phyloP scores from a whole-genome alignment of 2,797 vertebrate species.

The Cirrhinus molitorella region DNA sequence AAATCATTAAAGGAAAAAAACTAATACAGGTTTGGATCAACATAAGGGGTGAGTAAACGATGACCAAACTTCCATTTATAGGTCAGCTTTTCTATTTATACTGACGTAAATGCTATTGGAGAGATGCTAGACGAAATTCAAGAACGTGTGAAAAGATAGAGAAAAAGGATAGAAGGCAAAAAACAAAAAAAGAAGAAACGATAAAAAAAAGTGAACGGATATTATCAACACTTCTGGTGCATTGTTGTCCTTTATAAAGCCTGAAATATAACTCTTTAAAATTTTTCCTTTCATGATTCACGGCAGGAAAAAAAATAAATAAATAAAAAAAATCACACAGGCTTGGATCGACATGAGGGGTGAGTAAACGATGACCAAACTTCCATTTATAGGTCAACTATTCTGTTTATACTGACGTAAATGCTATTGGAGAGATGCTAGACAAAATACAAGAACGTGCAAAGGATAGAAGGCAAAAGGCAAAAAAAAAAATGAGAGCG shows the following conservation, averaged over 20 bases:
- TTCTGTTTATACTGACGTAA: neutral
- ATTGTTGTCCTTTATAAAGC: neutral
- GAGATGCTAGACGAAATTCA: neutral
- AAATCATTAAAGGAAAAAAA: neutral
- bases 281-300: neutral
- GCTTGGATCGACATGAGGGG: neutral
- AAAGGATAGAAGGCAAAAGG: neutral
- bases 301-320: neutral
- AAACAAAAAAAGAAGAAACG: neutral
- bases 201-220: neutral
- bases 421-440: neutral
- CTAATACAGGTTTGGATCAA: neutral
- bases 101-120: constrained; percentile 5
- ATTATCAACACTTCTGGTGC: neutral
- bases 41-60: neutral
- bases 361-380: neutral
- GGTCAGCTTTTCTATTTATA: neutral
- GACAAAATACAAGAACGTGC: neutral
- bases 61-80: neutral
- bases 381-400: neutral
- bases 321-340: no score
- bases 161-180: neutral
- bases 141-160: constrained; percentile 1
- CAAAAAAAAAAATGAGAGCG: neutral
- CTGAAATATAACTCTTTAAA: neutral